Conservation (phyloP, 2,113 vertebrate species). For the Merops nubicus region DNA sequence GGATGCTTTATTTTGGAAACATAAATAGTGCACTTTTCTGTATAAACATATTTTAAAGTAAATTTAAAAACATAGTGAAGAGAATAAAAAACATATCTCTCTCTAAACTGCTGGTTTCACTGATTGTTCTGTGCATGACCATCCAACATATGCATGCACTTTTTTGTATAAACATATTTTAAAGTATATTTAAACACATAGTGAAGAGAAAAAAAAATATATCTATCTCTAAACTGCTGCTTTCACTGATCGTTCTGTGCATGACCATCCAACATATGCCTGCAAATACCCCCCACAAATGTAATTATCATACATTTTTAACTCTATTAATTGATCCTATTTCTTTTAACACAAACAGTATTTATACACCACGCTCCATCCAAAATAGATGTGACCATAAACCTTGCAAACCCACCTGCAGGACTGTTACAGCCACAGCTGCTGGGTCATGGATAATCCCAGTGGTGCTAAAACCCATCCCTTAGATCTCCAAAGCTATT, state of each 20-base stretch:
- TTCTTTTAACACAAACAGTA: not conserved
- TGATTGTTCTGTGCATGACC: no score
- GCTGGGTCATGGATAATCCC: not conserved
- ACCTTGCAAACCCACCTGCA: not conserved
- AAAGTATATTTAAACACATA: not conserved
- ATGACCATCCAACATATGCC: not conserved
- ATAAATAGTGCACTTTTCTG: not conserved
- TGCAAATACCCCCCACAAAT: not conserved
- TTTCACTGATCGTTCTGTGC: not conserved
- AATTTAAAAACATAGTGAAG: not conserved
- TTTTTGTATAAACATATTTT: not conserved
- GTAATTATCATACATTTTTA: not conserved
- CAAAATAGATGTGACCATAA: not conserved
- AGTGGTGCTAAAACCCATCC: not conserved
- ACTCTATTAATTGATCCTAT: not conserved
- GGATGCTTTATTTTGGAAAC: no score
- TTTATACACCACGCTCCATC: not conserved
- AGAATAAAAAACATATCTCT: not conserved
- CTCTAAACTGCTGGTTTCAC: no score
- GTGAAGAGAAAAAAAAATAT: not conserved
- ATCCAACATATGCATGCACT: no score
- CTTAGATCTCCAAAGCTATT: not conserved
- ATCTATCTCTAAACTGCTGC: not conserved
- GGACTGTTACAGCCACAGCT: not conserved
- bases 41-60: not conserved